Evolutionary conservation across 2,888 invertebrate genomes (phyloP), one percentile per base, ranked within the genome.

Genomic region (Anthophora plumipes): DNA sequence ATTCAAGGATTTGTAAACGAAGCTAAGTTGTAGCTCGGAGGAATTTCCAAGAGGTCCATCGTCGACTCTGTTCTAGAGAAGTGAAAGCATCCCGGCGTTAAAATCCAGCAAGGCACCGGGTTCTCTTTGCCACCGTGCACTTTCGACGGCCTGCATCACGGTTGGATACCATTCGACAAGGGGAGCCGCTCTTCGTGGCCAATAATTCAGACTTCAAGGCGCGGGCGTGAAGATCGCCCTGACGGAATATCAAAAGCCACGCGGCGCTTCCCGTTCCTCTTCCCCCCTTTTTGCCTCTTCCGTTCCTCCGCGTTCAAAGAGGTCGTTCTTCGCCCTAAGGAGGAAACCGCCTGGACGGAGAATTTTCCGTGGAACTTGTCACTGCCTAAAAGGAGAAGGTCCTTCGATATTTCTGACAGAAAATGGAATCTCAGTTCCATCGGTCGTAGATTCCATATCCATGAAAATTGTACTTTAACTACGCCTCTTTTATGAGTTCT

Each of bases 81-180:
- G 43, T 20, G 60, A 80, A 74, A 68, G 80, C 73, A 66, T 79
- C 80, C 73, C 22, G 50, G 74, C 50, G 68, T 68, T 46, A 61
- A 69, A 55, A 25, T 63, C 43, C 50, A 70, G 25, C 66, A 52
- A 80, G 84, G 31, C 71, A 70, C 83, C 73, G 82, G n/a, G 63
- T 80, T 83, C 86, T 85, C 86, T 85, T 82, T 74, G 88, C 88
- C 85, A 82, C 74, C 75, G 82, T 73, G 83, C 63, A 84, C 82
- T 87, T 85, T 85, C 76, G 88, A 86, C 86, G 85, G 73, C 77
- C 73, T 39, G 73, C 55, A 59, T 81, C 88, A 88, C 85, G 91
- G 88, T 86, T 77, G 88, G 85, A 88, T 91, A 87, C 91, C 86
- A 88, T 89, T 90, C 83, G 89, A 90, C 91, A 91, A 91, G 90